Base-by-base conservation (phyloP, 2,888 invertebrate genomes). In the Pammene fasciana region DNA sequence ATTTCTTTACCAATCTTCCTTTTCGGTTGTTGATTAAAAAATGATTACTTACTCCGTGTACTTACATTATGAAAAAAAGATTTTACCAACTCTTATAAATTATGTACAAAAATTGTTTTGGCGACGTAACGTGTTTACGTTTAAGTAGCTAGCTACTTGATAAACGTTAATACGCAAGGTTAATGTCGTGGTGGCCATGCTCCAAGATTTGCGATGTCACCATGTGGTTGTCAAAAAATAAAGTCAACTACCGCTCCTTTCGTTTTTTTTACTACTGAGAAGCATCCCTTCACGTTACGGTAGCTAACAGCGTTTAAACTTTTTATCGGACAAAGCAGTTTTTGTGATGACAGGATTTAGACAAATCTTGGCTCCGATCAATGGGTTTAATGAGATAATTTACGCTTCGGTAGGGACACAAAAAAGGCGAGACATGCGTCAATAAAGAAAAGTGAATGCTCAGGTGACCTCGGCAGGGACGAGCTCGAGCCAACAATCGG, bases 391-490 rank as follows among this genome's bases (percentile, higher is more conserved):
- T 82, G 80, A 82, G 81, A 84, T 84, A 86, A 87, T 86, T 84
- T 84, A 84, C 82, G 82, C 78, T 88, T 85, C 82, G 86, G 81
- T 75, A 83, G 84, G 86, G 85, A 79, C 80, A 75, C 76, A 82
- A 79, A 86, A 86, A 83, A 81, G 84, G 79, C 84, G 75, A 77
- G 88, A 87, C 88, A 88, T 87, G 88, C 85, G 88, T 86, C 87
- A 82, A 86, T 82, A 84, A 84, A 83, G 81, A 82, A 82, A 82
- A 81, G 79, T 80, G 80, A 78, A 80, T 73, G 80, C 80, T 75
- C 75, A 67, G 77, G 76, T 73, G 77, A 75, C 79, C 77, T 79
- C 77, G 75, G 67, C 67, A 68, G 75, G 75, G 73, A 75, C 73
- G 26, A 9, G 67, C 62, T 73, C 74, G 72, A 70, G 72, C 70